Evolutionary conservation across 2,113 vertebrate genomes (phyloP).

Genomic region (Cavia porcellus): DNA sequence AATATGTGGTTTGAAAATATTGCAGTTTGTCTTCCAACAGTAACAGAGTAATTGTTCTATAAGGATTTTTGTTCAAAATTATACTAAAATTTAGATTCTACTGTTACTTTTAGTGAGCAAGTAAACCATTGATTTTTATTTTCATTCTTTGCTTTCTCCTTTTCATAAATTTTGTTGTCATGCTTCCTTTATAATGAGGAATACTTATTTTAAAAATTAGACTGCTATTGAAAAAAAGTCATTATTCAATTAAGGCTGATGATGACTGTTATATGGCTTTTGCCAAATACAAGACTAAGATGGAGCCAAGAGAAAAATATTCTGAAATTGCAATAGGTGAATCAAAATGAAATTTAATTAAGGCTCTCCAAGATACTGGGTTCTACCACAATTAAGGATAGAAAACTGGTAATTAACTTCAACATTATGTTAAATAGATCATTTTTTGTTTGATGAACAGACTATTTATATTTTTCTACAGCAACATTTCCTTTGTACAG

Average conservation of each 20-base stretch:
- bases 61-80: background rate
- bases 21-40: background rate
- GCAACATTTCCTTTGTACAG: conserved; percentile 86
- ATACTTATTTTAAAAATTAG: background rate
- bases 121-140: background rate
- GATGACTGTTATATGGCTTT: background rate
- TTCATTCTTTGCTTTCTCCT: background rate
- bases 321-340: background rate
- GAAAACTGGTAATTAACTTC: background rate
- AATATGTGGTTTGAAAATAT: background rate
- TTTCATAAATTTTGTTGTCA: conserved; percentile 21
- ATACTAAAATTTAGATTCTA: background rate
- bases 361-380: background rate
- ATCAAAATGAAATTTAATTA: conserved; percentile 11
- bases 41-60: background rate
- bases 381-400: background rate
- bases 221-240: background rate
- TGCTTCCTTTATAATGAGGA: background rate
- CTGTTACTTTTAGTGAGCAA: background rate
- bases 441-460: conserved; percentile 84
- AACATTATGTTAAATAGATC: background rate
- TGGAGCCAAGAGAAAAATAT: conserved; percentile 1
- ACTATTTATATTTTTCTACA: conserved; percentile 92
- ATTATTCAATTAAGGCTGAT: background rate
- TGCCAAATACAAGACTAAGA: background rate